These are phyloP conservation scores for Sinonovacula constricta DNA, from an alignment of 1,140 invertebrate species.

Conservation along the genomic window DNA sequence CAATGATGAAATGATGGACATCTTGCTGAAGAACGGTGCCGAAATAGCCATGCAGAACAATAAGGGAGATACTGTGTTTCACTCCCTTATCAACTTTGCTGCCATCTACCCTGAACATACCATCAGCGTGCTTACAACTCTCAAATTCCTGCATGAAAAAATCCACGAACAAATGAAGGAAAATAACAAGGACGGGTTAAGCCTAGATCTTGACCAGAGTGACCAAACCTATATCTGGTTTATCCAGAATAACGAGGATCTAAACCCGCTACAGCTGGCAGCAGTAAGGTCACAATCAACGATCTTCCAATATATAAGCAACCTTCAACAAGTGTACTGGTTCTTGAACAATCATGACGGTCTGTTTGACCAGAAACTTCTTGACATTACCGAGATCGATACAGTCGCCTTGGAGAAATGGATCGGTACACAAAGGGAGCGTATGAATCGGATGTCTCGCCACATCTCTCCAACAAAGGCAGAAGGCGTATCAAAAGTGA, in stretches of 20 bases:
- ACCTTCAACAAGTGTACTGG: conserved; percentile 56
- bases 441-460: background rate
- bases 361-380: conserved; percentile 59
- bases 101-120: conserved; percentile 50
- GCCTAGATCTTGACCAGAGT: conserved; percentile 49
- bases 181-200: conserved; percentile 15
- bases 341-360: conserved; percentile 61
- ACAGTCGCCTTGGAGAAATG: conserved; percentile 41
- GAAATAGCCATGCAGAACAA: conserved; percentile 52
- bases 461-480: conserved; percentile 42
- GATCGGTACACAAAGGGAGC: conserved; percentile 6
- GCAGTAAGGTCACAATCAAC: conserved; percentile 19
- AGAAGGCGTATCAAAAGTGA: conserved; percentile 32
- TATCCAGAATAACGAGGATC: conserved; percentile 41
- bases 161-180: conserved; percentile 21
- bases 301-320: conserved; percentile 48
- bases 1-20: conserved; percentile 54
- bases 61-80: conserved; percentile 61
- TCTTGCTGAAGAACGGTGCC: conserved; percentile 50
- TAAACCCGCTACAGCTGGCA: conserved; percentile 44
- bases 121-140: conserved; percentile 1
- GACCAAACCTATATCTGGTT: conserved; percentile 49
- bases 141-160: conserved; percentile 45
- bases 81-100: conserved; percentile 56
- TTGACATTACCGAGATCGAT: conserved; percentile 66